These are phyloP conservation scores for Pygocentrus nattereri DNA, from an alignment of 2,797 vertebrate species.

Conservation along the genomic window DNA sequence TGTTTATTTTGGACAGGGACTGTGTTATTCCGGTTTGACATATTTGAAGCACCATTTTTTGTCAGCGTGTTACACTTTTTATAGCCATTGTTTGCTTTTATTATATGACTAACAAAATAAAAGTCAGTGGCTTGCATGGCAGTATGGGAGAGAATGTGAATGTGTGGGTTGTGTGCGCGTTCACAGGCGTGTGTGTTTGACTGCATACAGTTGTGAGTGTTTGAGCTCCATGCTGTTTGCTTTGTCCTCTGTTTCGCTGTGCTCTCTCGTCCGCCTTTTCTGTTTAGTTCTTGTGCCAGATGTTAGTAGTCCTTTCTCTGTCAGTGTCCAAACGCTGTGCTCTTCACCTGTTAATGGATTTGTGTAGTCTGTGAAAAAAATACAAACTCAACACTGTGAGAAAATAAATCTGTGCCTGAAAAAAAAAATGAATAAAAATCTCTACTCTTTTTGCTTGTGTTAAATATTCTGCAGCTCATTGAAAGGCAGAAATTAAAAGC, in stretches of 20 bases:
- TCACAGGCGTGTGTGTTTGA: not conserved
- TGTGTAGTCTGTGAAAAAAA: conserved; percentile 67
- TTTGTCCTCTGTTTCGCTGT: not conserved
- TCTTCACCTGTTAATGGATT: conserved; percentile 63
- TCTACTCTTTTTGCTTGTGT: conserved; percentile 38
- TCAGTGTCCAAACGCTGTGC: conserved; percentile 53
- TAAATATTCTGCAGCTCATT: conserved; percentile 27
- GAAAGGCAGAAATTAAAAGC: conserved; percentile 26
- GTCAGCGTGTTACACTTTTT: not conserved
- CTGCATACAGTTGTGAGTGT: not conserved
- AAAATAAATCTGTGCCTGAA: conserved; percentile 80
- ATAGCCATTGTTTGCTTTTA: conserved; percentile 5
- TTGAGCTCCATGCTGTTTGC: conserved; percentile 4
- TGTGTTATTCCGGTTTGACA: not conserved
- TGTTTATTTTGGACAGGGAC: too few species aligned
- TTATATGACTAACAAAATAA: not conserved
- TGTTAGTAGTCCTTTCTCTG: conserved; percentile 56
- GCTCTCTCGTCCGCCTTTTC: not conserved
- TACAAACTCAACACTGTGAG: conserved; percentile 74
- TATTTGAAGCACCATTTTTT: not conserved
- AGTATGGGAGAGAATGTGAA: not conserved
- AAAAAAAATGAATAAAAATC: conserved; percentile 48
- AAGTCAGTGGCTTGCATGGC: conserved; percentile 30
- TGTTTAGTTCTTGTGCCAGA: conserved; percentile 49
- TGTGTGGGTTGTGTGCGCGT: conserved; percentile 5